These are phyloP conservation scores for Drosophila mayaguana DNA, from an alignment of 2,888 invertebrate species.

Conservation along the genomic window DNA sequence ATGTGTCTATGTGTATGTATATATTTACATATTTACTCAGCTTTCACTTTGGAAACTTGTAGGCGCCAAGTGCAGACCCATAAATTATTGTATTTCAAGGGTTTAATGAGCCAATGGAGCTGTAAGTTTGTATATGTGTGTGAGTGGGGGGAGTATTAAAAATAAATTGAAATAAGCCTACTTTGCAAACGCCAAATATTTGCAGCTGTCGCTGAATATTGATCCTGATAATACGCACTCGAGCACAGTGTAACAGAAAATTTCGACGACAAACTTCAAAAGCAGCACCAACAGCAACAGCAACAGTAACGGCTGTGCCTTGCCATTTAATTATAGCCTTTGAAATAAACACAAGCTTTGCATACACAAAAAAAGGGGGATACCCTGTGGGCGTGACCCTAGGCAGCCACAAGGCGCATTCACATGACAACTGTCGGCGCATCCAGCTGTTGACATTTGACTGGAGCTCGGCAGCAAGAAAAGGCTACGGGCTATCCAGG, in stretches of 20 bases:
- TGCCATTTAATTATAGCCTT: constrained; percentile 70
- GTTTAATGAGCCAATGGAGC: constrained; percentile 65
- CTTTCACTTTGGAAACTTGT: constrained; percentile 50
- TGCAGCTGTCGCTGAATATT: constrained; percentile 28
- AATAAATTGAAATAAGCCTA: constrained; percentile 61
- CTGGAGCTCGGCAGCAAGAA: constrained; percentile 36
- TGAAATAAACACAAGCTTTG: constrained; percentile 48
- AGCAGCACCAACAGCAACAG: constrained; percentile 34
- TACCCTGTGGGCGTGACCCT: constrained; percentile 52
- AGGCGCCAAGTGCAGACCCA: constrained; percentile 47
- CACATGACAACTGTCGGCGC: constrained; percentile 23
- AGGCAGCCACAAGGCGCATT: constrained; percentile 20
- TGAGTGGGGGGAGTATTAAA: constrained; percentile 26
- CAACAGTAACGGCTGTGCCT: constrained; percentile 50
- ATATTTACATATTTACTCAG: constrained; percentile 6
- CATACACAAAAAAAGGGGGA: constrained; percentile 11
- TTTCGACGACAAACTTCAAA: constrained; percentile 55
- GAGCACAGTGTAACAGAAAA: constrained; percentile 9
- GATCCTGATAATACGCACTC: constrained; percentile 11
- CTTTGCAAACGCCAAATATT: constrained; percentile 23
- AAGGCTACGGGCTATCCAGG: constrained; percentile 24
- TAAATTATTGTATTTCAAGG: constrained; percentile 71
- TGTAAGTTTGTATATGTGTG: background rate
- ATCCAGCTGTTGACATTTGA: constrained; percentile 71
- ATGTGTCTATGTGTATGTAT: background rate